Conservation (phyloP, 2,888 invertebrate species). For the Yponomeuta plumbellus region DNA sequence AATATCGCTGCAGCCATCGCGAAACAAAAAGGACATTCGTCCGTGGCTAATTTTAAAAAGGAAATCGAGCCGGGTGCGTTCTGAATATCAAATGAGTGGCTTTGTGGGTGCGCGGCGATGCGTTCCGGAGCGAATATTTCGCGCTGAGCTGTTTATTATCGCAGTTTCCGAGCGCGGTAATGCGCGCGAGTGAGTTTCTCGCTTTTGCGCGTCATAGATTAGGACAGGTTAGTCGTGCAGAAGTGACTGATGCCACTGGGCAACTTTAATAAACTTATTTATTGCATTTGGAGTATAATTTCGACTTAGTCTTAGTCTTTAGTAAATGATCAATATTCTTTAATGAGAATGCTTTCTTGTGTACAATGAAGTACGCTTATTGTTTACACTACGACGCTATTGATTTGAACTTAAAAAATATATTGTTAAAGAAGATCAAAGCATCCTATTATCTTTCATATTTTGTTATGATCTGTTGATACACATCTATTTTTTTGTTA, state of each 20-base stretch:
- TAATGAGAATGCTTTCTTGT: neutral
- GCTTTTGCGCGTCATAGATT: slow-evolving; percentile 9
- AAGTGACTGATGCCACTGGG: neutral
- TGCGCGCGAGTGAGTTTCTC: slow-evolving; percentile 34
- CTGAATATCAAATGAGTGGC: slow-evolving; percentile 30
- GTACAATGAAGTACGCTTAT: no score
- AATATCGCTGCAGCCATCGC: slow-evolving; percentile 23
- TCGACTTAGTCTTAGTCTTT: no score
- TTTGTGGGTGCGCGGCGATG: slow-evolving; percentile 70
- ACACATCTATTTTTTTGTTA: no score
- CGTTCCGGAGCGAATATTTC: slow-evolving; percentile 31
- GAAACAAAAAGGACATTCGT: slow-evolving; percentile 71
- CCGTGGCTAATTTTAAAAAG: slow-evolving; percentile 71
- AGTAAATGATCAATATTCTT: no score
- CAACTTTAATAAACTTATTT: no score
- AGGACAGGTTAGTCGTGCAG: neutral
- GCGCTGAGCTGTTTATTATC: slow-evolving; percentile 54
- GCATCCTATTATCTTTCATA: no score
- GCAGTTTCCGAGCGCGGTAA: slow-evolving; percentile 33
- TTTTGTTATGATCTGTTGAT: no score
- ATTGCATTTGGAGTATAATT: no score
- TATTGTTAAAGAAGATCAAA: no score
- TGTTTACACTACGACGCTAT: no score
- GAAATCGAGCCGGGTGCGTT: slow-evolving; percentile 62
- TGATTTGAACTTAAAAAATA: no score